Evolutionary conservation across 2,888 invertebrate species (phyloP), one percentile per base, ranked within the genome.

Genomic region (Opisthograptis luteolata): DNA sequence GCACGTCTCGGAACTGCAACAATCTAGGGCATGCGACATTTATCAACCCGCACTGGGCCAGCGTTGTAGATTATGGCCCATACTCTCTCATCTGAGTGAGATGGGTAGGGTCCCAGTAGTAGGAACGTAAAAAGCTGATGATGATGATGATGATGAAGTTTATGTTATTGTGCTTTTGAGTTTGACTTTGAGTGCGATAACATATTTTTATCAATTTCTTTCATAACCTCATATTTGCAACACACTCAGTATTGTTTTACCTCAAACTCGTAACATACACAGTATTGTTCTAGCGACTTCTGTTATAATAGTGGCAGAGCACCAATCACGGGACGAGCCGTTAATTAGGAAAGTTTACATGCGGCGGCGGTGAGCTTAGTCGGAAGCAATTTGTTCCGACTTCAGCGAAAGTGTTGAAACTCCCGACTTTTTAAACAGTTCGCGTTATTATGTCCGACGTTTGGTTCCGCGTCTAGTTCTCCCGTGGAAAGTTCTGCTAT

Each of bases 261-360:
- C 20, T 7, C 3, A 7, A 20, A 5, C n/a, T n/a, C n/a, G n/a
- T 14, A 13, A 7, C 24, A 3, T 34, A 10, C 9, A n/a, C 19
- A 19, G 19, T 12, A 28, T 28, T 31, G 41, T 42, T 36, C 25
- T 9, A 42, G 25, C 36, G 27, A 19, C 28, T 44, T 41, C 19
- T 22, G 35, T n/a, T 36, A 40, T 15, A 40, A 44, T 39, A 42
- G 31, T 39, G 45, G 43, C 32, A 28, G 43, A 49, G 51, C 67
- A 73, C 71, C 70, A 68, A 68, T 62, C 70, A 72, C 67, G 64
- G 64, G 60, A 59, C 46, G 49, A 50, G 51, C 59, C 65, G 70
- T 70, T 81, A 81, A 81, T 81, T 78, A 67, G 70, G 58, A 79
- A 81, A 81, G 79, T 81, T 79, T 69, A 67, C 68, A 66, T 62